Evolutionary conservation across 2,113 vertebrate genomes (phyloP).

Genomic region (Eolophus roseicapilla): DNA sequence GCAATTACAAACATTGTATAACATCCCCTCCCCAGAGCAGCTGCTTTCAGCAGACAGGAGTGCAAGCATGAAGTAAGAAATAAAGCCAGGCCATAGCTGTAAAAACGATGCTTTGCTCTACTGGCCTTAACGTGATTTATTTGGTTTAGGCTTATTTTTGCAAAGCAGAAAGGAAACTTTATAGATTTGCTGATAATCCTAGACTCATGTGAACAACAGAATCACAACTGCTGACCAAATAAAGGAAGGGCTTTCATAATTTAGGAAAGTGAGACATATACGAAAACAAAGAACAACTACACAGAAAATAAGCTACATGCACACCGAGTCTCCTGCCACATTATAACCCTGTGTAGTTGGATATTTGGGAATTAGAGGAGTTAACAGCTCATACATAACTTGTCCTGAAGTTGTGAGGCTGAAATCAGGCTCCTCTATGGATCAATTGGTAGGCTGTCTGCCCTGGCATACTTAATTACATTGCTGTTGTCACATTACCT

Average conservation of each 20-base stretch:
- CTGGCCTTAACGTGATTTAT: not conserved
- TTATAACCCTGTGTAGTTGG: not conserved
- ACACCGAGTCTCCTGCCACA: not conserved
- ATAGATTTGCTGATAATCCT: not conserved
- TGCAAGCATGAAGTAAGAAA: not conserved
- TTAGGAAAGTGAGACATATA: not conserved
- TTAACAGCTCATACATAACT: not conserved
- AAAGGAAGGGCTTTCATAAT: not conserved
- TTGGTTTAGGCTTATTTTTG: not conserved
- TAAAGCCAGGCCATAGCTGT: not conserved
- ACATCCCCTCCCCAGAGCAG: not conserved
- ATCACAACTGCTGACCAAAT: not conserved
- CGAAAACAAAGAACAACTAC: not conserved
- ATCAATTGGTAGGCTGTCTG: not conserved
- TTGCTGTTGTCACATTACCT: not conserved
- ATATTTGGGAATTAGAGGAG: not conserved
- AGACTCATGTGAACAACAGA: not conserved
- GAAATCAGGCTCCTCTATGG: not conserved
- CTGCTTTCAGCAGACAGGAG: not conserved
- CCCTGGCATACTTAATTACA: not conserved
- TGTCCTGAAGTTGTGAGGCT: not conserved
- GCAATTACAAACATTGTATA: too few relatives aligned
- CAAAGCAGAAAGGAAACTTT: not conserved
- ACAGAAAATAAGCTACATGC: not conserved
- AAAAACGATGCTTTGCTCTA: not conserved